Evolutionary conservation across 2,113 vertebrate species (phyloP).

Genomic region (Labeo rohita): DNA sequence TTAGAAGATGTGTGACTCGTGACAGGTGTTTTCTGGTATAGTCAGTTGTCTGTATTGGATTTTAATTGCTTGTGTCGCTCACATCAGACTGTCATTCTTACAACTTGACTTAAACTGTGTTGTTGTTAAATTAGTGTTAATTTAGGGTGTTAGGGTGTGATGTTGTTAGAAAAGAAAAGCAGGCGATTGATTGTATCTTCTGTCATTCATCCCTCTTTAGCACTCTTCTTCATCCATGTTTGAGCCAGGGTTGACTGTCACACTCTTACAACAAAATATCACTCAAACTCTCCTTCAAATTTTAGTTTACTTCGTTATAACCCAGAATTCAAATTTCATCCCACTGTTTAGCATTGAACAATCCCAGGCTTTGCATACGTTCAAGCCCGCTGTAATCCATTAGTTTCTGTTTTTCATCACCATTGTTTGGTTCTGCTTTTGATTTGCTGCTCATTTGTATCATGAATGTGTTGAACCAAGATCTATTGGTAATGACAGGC

Average conservation of each 20-base stretch:
- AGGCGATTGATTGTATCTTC: constrained; percentile 33
- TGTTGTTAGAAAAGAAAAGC: constrained; percentile 3
- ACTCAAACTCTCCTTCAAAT: constrained; percentile 3
- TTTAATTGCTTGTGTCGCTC: neutral
- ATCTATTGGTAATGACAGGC: constrained; percentile 23
- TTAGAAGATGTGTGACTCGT: constrained; percentile 2
- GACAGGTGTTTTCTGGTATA: neutral
- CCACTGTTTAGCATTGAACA: constrained; percentile 12
- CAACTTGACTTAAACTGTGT: neutral
- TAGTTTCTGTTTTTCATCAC: constrained; percentile 40
- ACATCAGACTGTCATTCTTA: neutral
- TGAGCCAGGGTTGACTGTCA: constrained; percentile 55
- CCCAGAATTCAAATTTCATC: constrained; percentile 24
- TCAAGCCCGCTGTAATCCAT: constrained; percentile 17
- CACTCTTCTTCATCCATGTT: constrained; percentile 53
- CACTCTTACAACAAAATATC: constrained; percentile 38
- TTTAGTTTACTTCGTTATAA: constrained; percentile 4
- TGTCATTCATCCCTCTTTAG: constrained; percentile 34
- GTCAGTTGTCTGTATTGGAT: neutral
- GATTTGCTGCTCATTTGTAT: constrained; percentile 40
- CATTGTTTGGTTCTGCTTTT: constrained; percentile 32
- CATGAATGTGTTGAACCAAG: neutral
- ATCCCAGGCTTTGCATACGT: constrained; percentile 16
- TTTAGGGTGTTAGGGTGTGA: neutral
- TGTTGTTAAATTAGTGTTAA: neutral